These are phyloP conservation scores for Bombyx mandarina DNA, from an alignment of 1,140 invertebrate genomes.

Conservation along the genomic window DNA sequence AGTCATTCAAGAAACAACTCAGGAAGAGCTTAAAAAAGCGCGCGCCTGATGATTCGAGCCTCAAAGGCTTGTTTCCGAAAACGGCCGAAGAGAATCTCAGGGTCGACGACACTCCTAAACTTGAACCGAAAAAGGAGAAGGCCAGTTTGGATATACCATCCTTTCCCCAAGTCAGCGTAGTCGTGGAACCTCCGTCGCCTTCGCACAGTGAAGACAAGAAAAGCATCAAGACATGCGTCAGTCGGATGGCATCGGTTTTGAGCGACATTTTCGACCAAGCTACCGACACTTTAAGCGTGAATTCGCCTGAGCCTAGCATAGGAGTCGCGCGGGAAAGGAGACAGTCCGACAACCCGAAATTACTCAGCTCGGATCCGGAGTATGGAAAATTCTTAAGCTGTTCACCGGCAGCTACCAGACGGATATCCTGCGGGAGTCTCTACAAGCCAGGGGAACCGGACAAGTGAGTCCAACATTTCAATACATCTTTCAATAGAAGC, in stretches of 20 bases:
- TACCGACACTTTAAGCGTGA: constrained; percentile 52
- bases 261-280: constrained; percentile 62
- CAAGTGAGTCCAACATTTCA: constrained; percentile 62
- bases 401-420: constrained; percentile 81
- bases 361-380: constrained; percentile 73
- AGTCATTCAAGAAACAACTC: constrained; percentile 77
- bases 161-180: constrained; percentile 77
- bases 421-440: constrained; percentile 84
- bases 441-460: constrained; percentile 76
- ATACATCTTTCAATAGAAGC: too few species aligned
- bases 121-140: constrained; percentile 4
- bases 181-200: constrained; percentile 80
- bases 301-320: constrained; percentile 55
- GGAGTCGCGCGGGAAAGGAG: constrained; percentile 55
- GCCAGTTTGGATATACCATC: constrained; percentile 11
- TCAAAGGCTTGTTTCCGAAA: constrained; percentile 48
- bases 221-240: constrained; percentile 43
- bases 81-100: constrained; percentile 37
- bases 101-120: constrained; percentile 25
- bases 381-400: constrained; percentile 74
- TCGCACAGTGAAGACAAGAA: constrained; percentile 68
- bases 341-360: constrained; percentile 74
- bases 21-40: constrained; percentile 60
- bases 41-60: constrained; percentile 30
- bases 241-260: constrained; percentile 57